Evolutionary conservation across 2,113 vertebrate genomes (phyloP).

Genomic region (Prietella phreatophila): DNA sequence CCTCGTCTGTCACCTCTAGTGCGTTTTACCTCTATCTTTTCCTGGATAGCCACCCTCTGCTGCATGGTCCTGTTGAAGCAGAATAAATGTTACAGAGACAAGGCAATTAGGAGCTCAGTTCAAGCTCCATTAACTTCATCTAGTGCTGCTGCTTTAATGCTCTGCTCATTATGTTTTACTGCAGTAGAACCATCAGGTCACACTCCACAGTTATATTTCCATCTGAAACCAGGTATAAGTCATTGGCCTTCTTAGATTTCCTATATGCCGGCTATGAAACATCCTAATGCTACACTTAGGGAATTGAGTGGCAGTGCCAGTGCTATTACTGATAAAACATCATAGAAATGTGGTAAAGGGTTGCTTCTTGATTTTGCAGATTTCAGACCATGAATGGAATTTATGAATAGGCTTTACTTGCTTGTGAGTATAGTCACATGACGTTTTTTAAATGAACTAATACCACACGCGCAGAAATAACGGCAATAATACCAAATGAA

Average conservation of each 20-base stretch:
- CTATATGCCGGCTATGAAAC: conserved; percentile 23
- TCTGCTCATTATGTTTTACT: conserved; percentile 57
- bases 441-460: not conserved
- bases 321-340: not conserved
- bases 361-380: not conserved
- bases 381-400: not conserved
- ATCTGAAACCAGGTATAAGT: conserved; percentile 48
- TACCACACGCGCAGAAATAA: not conserved
- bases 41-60: conserved; percentile 43
- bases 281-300: not conserved
- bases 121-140: conserved; percentile 94
- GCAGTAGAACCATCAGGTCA: conserved; percentile 51
- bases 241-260: conserved; percentile 33
- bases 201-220: conserved; percentile 51
- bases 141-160: conserved; percentile 80
- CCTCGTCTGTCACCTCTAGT: conserved; percentile 13
- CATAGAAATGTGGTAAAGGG: not conserved
- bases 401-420: not conserved
- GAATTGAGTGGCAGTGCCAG: conserved; percentile 4
- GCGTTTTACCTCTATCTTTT: conserved; percentile 33
- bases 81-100: conserved; percentile 85
- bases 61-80: conserved; percentile 49
- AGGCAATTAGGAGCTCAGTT: conserved; percentile 94
- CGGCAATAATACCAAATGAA: not conserved
- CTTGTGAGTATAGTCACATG: not conserved